phyloP scores from a whole-genome alignment of 2,113 vertebrate species.

The Heterotis niloticus region DNA sequence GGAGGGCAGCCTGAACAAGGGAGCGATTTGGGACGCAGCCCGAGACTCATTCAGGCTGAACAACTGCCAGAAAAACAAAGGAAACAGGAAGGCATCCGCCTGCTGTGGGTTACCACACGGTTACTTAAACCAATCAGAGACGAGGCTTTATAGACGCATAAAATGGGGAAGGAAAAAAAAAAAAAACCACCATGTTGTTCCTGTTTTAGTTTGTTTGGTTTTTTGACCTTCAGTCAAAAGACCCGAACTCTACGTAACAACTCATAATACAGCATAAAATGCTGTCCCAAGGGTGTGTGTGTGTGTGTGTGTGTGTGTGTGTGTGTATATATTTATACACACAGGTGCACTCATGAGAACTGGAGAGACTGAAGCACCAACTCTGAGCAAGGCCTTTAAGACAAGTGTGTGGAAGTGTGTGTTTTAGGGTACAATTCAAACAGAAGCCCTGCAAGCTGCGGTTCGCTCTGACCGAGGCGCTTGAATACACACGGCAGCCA shows the following conservation, averaged over 20 bases:
- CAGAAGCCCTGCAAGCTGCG: not conserved
- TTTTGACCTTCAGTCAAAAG: slow-evolving; percentile 2
- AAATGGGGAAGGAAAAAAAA: too few species aligned
- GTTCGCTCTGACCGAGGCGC: not conserved
- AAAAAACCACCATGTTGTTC: not conserved
- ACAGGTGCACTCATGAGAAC: too few species aligned
- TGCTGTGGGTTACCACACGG: not conserved
- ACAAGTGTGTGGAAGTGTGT: too few species aligned
- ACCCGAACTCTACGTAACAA: not conserved
- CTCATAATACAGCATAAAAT: too few species aligned
- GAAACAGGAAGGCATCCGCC: not conserved
- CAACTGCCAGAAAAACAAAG: slow-evolving; percentile 9
- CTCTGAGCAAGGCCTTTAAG: too few species aligned
- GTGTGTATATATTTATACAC: too few species aligned
- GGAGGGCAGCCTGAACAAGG: slow-evolving; percentile 19
- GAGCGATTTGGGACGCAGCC: slow-evolving; percentile 19
- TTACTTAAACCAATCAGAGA: not conserved
- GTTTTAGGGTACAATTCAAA: too few species aligned
- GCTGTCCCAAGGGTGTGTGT: too few species aligned
- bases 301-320: too few species aligned
- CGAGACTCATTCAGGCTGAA: slow-evolving; percentile 11
- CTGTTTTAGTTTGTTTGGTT: not conserved
- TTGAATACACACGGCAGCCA: not conserved
- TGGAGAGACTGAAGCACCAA: too few species aligned
- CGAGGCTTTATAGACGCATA: not conserved